Evolutionary conservation across 2,888 invertebrate species (phyloP).

Genomic region (Ferrisia virgata): DNA sequence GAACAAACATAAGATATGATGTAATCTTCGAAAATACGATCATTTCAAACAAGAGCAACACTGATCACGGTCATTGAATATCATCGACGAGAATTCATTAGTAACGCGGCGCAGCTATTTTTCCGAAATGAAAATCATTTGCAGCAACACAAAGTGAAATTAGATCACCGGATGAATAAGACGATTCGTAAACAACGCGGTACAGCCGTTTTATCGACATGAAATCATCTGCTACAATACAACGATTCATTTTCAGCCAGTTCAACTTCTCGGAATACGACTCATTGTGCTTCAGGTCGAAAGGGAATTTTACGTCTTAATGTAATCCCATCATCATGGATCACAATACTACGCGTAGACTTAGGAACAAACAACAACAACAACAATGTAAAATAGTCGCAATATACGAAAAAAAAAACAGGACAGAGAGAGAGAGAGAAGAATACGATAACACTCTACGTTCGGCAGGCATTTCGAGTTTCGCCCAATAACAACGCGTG

Average conservation of each 20-base stretch:
- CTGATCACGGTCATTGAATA: background rate
- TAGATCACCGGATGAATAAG: too few relatives aligned
- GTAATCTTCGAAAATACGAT: background rate
- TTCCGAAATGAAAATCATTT: background rate
- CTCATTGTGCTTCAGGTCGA: background rate
- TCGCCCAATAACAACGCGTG: background rate
- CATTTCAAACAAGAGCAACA: background rate
- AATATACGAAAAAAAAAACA: background rate
- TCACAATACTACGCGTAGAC: background rate
- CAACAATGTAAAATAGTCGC: slow-evolving; percentile 3
- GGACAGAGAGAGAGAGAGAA: background rate
- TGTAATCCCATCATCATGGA: background rate
- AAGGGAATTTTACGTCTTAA: background rate
- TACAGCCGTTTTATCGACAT: too few relatives aligned
- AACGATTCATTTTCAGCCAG: background rate
- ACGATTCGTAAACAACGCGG: too few relatives aligned
- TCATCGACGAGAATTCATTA: background rate
- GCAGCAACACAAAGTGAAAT: background rate
- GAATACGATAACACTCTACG: background rate
- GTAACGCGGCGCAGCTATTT: background rate
- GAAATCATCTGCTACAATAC: background rate
- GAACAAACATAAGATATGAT: background rate
- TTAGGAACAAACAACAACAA: background rate
- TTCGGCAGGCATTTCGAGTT: background rate
- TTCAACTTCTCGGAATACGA: background rate